Evolutionary conservation across 2,113 vertebrate genomes (phyloP).

Genomic region (Mandrillus leucophaeus): DNA sequence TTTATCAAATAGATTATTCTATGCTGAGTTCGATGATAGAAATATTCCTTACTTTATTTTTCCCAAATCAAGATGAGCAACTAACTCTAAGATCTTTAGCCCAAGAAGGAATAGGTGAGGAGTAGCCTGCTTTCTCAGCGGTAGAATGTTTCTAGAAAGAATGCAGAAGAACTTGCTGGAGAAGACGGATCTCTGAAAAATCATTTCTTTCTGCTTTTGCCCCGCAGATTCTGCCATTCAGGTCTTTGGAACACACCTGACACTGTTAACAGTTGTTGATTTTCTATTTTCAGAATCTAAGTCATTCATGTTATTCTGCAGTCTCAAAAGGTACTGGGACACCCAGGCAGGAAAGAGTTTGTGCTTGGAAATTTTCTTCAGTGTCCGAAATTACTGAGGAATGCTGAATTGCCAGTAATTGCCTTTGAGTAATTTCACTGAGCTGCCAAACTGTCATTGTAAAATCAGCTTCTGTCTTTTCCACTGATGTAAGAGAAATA

Average conservation of each 20-base stretch:
- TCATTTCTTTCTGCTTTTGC: constrained; percentile 85
- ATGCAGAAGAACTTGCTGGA: constrained; percentile 79
- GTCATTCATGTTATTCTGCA: not conserved
- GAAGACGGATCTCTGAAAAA: constrained; percentile 87
- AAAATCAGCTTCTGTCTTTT: constrained; percentile 88
- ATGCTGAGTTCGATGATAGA: constrained; percentile 35
- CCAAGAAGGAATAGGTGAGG: constrained; percentile 81
- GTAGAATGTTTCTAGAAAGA: constrained; percentile 83
- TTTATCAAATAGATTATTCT: constrained; percentile 16
- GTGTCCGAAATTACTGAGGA: constrained; percentile 86
- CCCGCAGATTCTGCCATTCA: constrained; percentile 91
- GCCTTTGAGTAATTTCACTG: constrained; percentile 84
- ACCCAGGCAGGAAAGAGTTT: constrained; percentile 86
- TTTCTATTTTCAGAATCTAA: not conserved
- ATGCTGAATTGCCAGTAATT: constrained; percentile 80
- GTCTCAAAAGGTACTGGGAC: constrained; percentile 75
- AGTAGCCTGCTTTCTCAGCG: constrained; percentile 85
- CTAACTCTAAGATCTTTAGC: constrained; percentile 85
- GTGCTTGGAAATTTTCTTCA: constrained; percentile 83
- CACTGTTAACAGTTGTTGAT: constrained; percentile 81
- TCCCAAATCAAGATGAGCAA: constrained; percentile 85
- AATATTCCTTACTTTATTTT: not conserved
- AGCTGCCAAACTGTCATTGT: constrained; percentile 89
- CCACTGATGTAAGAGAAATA: constrained; percentile 86
- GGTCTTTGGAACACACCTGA: constrained; percentile 88